Conservation (phyloP, 2,888 invertebrate genomes). For the Bellardia pandia region DNA sequence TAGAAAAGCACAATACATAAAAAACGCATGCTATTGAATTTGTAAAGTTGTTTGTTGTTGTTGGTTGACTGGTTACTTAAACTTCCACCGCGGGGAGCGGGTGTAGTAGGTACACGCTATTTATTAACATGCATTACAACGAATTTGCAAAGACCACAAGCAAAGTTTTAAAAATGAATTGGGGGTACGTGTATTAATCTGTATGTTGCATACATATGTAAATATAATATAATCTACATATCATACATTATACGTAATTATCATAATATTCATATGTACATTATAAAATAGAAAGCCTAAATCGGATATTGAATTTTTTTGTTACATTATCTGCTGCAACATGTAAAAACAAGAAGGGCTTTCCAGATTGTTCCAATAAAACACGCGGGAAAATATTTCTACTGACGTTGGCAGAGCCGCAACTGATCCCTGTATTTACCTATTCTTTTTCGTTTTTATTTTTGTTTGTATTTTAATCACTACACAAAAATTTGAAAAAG, state of each 20-base stretch:
- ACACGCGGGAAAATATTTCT: slow-evolving; percentile 67
- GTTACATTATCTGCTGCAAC: slow-evolving; percentile 3
- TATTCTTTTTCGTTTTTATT: slow-evolving; percentile 43
- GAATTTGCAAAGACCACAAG: slow-evolving; percentile 22
- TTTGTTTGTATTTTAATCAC: slow-evolving; percentile 58
- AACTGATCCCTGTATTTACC: slow-evolving; percentile 27
- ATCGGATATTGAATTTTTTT: too few relatives aligned
- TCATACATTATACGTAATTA: too few relatives aligned
- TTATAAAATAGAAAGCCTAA: too few relatives aligned
- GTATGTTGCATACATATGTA: too few relatives aligned
- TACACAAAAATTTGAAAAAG: slow-evolving; percentile 20
- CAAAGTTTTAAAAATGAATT: slow-evolving; percentile 4
- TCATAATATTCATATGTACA: too few relatives aligned
- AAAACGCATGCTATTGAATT: slow-evolving; percentile 40
- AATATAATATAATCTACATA: too few relatives aligned
- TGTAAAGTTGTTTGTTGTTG: slow-evolving; percentile 6
- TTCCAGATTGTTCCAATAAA: slow-evolving; percentile 67
- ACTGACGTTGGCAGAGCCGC: slow-evolving; percentile 36
- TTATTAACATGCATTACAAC: slow-evolving; percentile 5
- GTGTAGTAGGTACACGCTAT: background rate
- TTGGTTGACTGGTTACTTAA: background rate
- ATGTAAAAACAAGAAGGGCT: slow-evolving; percentile 4
- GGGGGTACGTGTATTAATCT: too few relatives aligned
- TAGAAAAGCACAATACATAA: slow-evolving; percentile 23
- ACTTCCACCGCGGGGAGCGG: background rate